phyloP scores from a whole-genome alignment of 2,113 vertebrate species.

The Illadopsis cleaveri region DNA sequence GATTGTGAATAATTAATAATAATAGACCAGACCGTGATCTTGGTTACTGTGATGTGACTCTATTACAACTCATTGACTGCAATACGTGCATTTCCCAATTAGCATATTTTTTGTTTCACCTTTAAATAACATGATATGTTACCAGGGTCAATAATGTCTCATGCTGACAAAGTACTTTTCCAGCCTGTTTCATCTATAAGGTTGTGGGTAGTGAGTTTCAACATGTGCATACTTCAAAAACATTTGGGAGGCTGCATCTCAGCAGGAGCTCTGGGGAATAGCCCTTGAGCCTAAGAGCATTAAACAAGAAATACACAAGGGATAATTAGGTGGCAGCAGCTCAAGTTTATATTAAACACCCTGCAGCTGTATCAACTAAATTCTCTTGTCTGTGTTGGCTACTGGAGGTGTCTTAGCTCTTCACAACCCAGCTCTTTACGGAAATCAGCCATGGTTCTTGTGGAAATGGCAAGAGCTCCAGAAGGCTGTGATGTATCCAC shows the following conservation, averaged over 20 bases:
- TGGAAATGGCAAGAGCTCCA: background rate
- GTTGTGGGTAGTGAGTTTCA: slow-evolving; percentile 4
- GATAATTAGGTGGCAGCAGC: slow-evolving; percentile 44
- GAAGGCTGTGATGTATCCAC: background rate
- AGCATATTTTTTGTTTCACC: background rate
- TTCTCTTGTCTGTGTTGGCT: background rate
- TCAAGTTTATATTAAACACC: slow-evolving; percentile 38
- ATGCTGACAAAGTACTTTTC: slow-evolving; percentile 31
- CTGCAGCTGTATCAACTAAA: slow-evolving; percentile 41
- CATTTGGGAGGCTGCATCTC: background rate
- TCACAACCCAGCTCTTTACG: background rate
- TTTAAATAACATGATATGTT: background rate
- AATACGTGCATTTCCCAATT: background rate
- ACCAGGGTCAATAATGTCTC: background rate
- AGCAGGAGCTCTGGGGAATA: slow-evolving; percentile 26
- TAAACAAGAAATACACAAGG: slow-evolving; percentile 27
- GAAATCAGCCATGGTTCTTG: background rate
- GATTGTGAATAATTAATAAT: slow-evolving; percentile 4
- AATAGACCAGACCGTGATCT: background rate
- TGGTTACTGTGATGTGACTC: background rate
- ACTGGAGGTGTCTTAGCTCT: background rate
- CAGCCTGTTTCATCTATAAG: background rate
- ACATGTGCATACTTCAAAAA: slow-evolving; percentile 23
- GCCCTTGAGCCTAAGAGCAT: slow-evolving; percentile 53
- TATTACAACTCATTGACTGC: background rate